Base-by-base conservation (phyloP, 2,113 vertebrate species). In the Odontophorus gujanensis region DNA sequence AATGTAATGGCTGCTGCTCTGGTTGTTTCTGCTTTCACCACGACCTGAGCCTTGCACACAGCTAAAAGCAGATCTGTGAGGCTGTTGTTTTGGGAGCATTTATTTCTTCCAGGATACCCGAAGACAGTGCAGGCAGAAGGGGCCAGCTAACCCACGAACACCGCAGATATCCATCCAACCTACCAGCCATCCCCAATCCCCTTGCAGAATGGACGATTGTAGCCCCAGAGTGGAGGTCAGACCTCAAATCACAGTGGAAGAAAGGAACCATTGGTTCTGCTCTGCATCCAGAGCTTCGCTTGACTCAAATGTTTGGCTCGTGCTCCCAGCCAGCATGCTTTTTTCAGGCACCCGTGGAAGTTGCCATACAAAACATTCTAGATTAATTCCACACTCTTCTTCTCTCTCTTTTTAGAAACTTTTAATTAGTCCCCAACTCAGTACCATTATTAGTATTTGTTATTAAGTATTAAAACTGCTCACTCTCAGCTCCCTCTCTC, bases 371-470 rank as follows among this genome's bases (percentile, higher is more conserved):
- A 96, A 95, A 79, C 80, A 90, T 69, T 91, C 73, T 8, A 82
- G 72, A 97, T 95, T 93, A 95, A 89, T 97, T 96, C 69, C 36
- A 89, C 85, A 92, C 61, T 89, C 59, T 73, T 71, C 89, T 82
- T 92, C 80, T 93, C 87, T 96, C 93, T 96, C 85, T 85, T 97
- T 97, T 97, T 93, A 96, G 96, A 97, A 98, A 97, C 97, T 97
- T 98, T 97, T 98, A 97, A 98, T 98, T 97, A 98, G 96, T 96
- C 93, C 83, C 84, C 19, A 17, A 94, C 89, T 94, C 86, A 62
- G 84, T 75, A 87, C 86, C 97, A 97, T 98, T 98, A 97, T 98
- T 98, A 96, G 92, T 97, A 97, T 98, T 97, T 97, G 95, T 97
- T 98, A 98, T 97, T 97, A 97, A 97, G 96, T 97, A 98, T 96